These are phyloP conservation scores for Boulengeromyrus knoepffleri DNA, from an alignment of 2,113 vertebrate species.

Conservation along the genomic window DNA sequence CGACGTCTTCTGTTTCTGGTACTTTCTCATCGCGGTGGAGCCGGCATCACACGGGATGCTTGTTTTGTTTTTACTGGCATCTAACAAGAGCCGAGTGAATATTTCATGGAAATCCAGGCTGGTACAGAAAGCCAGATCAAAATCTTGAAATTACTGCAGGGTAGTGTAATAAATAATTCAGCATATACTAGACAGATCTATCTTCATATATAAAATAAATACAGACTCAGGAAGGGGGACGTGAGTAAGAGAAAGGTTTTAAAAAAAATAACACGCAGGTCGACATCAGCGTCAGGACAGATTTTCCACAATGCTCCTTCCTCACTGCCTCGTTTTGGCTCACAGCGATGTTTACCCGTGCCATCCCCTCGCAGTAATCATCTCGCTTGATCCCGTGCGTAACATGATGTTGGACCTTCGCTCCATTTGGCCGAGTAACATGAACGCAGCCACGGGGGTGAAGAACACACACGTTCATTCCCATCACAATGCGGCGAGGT, in stretches of 20 bases:
- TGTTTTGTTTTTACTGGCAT: conserved; percentile 5
- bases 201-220: conserved; percentile 15
- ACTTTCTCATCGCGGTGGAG: neutral
- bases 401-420: conserved; percentile 62
- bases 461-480: conserved; percentile 72
- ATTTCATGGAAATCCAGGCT: conserved; percentile 14
- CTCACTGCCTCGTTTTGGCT: too few species aligned
- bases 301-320: neutral
- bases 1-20: neutral
- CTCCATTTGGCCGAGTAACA: conserved; percentile 78
- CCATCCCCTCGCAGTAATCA: conserved; percentile 57
- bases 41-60: neutral
- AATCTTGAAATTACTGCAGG: conserved; percentile 12
- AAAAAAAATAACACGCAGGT: neutral
- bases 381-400: conserved; percentile 64
- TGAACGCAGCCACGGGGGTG: conserved; percentile 66
- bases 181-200: conserved; percentile 4
- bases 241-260: neutral
- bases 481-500: conserved; percentile 49
- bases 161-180: conserved; percentile 21
- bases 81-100: conserved; percentile 17
- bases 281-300: neutral
- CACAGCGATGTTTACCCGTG: neutral
- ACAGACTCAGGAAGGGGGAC: conserved; percentile 13
- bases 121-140: conserved; percentile 18